Base-by-base conservation (phyloP, 1,140 invertebrate genomes). In the Meloidogyne floridensis region DNA sequence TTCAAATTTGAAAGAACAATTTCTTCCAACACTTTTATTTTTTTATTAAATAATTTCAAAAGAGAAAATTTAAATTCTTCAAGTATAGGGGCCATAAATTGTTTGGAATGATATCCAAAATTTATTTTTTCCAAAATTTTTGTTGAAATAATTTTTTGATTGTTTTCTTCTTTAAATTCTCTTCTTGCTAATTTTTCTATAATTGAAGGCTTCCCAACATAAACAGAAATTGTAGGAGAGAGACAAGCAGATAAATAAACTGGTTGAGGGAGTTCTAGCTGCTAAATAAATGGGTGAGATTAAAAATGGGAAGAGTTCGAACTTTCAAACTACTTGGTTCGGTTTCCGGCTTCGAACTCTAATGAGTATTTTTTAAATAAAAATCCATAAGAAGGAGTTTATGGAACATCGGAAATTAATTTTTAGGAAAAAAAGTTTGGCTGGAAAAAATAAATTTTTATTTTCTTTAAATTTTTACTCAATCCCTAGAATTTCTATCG, bases 201-300 rank as follows among this genome's bases (percentile, higher is more conserved):
- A 47, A n/a, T 0, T n/a, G 72, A 47, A 2, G 72, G 43, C 7
- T 7, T 47, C 7, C 72, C 72, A 47, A 74, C 72, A 47, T n/a
- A 7, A 18, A 74, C 72, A 18, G 15, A 54, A 47, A 32, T 15
- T n/a, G 15, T 47, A 6, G 72, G 18, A n/a, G 72, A 74, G 53
- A 74, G 72, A 54, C 72, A 6, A n/a, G 72, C 18, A 74, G 72
- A 74, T n/a, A 74, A 54, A 47, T 47, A 15, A 74, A 74, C 11
- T 15, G 6, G 13, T 15, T 15, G 18, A 47, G 18, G 72, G 20
- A 32, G 3, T 6, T 32, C 1, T 32, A 3, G 72, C 18, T 74
- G 11, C 1, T 53, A 59, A 59, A 59, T 4, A 59, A 59, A 32
- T 32, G 32, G 32, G 32, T 32, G 32, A 32, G 32, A 32, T 47